Evolutionary conservation across 2,797 vertebrate genomes (phyloP), one percentile per base, ranked within the genome.

Genomic region (Huso huso): DNA sequence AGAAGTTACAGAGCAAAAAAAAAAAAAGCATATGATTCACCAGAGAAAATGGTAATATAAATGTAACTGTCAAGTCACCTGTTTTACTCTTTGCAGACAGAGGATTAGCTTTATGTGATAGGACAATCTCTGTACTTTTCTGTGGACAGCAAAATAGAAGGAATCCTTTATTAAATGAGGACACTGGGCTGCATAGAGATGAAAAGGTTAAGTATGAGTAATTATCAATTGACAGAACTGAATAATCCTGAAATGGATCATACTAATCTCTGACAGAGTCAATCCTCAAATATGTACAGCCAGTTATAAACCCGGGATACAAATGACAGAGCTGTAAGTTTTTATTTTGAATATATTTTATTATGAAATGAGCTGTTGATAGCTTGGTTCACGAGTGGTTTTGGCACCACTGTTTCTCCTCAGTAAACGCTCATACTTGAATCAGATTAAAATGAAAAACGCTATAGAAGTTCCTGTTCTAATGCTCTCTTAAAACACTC

Each of bases 391-490:
- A 52, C 68, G 48, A 51, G 79, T 75, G 80, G 79, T 69, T 77
- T 79, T 68, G 83, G 86, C 84, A 87, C 81, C 80, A 86, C 86
- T 86, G 81, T 85, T 77, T 83, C 67, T 71, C 37, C 37, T 37
- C 37, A 37, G 37, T 37, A 37, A 37, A 37, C 5, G 4, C 37
- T 37, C 37, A 37, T 37, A 37, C 37, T 37, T 37, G 37, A 37
- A 37, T 37, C 37, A 37, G 37, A 37, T 37, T 37, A 37, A 37
- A 37, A 37, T 37, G 37, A 37, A 37, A 37, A 37, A 37, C 37
- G 5, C 37, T 37, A 5, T 37, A 37, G 37, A 37, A 37, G 37
- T 37, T 4, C 37, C 37, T 37, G 37, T 37, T 18, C 37, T 37
- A 37, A 37, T 37, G 37, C 37, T 4, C 37, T 37, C 37, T 37